Evolutionary conservation across 2,797 vertebrate genomes (phyloP).

Genomic region (Spinibarbus caldwelli): DNA sequence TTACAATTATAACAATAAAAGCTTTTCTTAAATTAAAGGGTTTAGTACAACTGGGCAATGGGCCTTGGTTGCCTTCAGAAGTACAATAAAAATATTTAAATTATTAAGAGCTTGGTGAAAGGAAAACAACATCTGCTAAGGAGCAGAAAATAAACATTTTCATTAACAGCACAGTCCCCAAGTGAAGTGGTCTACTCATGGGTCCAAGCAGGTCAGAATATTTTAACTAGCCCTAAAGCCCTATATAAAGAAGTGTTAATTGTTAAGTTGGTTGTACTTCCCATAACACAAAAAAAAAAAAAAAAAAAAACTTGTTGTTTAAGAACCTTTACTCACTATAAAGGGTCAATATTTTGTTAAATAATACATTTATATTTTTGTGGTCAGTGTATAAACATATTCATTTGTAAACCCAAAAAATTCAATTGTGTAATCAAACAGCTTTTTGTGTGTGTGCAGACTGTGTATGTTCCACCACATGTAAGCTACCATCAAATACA

Average conservation of each 20-base stretch:
- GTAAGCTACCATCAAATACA: not conserved
- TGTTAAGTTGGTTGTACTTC: not conserved
- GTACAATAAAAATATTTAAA: not conserved
- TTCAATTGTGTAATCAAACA: not conserved
- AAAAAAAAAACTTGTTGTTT: too few species aligned
- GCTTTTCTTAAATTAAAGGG: conserved; percentile 6
- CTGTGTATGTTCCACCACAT: too few species aligned
- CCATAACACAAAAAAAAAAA: too few species aligned
- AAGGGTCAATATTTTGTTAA: not conserved
- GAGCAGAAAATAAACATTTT: conserved; percentile 2
- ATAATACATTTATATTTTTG: not conserved
- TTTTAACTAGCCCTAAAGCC: not conserved
- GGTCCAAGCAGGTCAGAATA: not conserved
- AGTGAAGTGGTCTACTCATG: not conserved
- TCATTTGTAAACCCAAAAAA: not conserved
- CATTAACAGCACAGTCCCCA: conserved; percentile 15
- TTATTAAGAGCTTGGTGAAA: not conserved
- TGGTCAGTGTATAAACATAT: not conserved
- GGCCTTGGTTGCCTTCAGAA: not conserved
- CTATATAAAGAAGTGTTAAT: not conserved
- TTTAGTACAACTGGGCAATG: not conserved
- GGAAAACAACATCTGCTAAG: conserved; percentile 23
- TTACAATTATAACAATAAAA: not conserved
- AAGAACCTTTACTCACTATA: too few species aligned
- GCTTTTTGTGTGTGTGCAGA: not conserved